A percentile compares a stretch with the other conserved stretches of the same genome.
phyloP scores from a whole-genome alignment of 2,797 vertebrate genomes.

The Channa striata region DNA sequence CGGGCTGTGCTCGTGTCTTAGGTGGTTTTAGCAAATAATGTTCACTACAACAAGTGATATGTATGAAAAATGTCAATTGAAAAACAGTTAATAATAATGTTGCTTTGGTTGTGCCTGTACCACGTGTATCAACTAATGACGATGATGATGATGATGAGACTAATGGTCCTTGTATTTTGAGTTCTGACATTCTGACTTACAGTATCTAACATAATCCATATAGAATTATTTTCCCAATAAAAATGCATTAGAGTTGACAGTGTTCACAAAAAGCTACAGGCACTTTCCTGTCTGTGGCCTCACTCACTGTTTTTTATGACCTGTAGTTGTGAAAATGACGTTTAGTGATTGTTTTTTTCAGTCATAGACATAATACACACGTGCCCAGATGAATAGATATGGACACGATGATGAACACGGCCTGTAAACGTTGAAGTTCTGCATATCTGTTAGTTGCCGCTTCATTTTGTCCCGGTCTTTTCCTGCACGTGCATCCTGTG shows the following conservation, averaged over 20 bases:
- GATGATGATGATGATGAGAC: not conserved
- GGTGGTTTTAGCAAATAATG: too few relatives aligned
- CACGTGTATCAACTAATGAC: not conserved
- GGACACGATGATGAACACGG: not conserved
- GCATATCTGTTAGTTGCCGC: not conserved
- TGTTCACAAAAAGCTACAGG: conserved; percentile 14
- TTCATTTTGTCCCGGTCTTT: not conserved
- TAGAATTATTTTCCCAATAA: not conserved
- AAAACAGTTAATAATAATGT: not conserved
- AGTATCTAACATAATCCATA: not conserved
- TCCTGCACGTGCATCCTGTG: not conserved
- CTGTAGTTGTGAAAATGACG: not conserved
- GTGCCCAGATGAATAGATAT: too few relatives aligned
- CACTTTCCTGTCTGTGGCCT: not conserved
- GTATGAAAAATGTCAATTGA: not conserved
- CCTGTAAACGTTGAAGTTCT: not conserved
- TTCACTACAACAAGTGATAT: not conserved
- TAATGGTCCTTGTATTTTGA: not conserved
- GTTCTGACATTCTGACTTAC: not conserved
- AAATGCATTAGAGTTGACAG: not conserved
- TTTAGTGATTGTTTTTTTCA: too few relatives aligned
- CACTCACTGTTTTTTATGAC: not conserved
- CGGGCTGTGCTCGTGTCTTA: not conserved
- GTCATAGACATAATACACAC: too few relatives aligned
- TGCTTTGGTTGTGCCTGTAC: not conserved